These are phyloP conservation scores for Oryzias dopingdopingensis DNA, from an alignment of 2,797 vertebrate genomes.

Conservation along the genomic window DNA sequence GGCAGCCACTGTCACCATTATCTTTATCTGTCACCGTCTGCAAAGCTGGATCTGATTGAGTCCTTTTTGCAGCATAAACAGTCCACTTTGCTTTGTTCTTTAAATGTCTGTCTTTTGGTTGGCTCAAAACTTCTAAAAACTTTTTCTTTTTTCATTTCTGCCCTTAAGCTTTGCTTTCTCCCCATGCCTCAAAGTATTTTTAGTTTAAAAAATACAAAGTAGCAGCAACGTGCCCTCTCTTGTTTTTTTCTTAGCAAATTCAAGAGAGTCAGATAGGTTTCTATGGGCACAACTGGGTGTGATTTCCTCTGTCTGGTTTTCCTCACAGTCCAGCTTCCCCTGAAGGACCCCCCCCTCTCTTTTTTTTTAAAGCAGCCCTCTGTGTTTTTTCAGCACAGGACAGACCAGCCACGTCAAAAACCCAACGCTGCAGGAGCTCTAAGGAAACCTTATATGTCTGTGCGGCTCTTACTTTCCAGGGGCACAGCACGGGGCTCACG, in stretches of 20 bases:
- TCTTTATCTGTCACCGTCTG: constrained; percentile 26
- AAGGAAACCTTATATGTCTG: constrained; percentile 55
- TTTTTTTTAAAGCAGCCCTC: constrained; percentile 60
- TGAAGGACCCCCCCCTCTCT: constrained; percentile 61
- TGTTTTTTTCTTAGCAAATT: constrained; percentile 52
- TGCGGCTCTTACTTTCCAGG: constrained; percentile 42
- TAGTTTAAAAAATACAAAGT: constrained; percentile 38
- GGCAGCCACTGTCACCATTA: constrained; percentile 19
- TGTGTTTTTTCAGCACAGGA: constrained; percentile 28
- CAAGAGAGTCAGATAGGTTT: constrained; percentile 55
- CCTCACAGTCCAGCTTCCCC: constrained; percentile 76
- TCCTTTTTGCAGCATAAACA: too few relatives aligned
- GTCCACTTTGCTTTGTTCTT: too few relatives aligned
- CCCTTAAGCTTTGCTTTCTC: constrained; percentile 16
- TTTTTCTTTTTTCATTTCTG: constrained; percentile 16
- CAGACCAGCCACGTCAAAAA: constrained; percentile 31
- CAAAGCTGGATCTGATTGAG: not conserved
- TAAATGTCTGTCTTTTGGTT: not conserved
- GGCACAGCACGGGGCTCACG: constrained; percentile 24
- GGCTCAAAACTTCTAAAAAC: too few relatives aligned
- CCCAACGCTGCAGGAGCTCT: constrained; percentile 33
- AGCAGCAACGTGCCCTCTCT: constrained; percentile 37
- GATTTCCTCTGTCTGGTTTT: constrained; percentile 78
- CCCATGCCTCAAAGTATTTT: constrained; percentile 6
- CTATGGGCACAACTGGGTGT: constrained; percentile 66